These are phyloP conservation scores for Mycteria americana DNA, from an alignment of 2,797 vertebrate species.

Conservation along the genomic window DNA sequence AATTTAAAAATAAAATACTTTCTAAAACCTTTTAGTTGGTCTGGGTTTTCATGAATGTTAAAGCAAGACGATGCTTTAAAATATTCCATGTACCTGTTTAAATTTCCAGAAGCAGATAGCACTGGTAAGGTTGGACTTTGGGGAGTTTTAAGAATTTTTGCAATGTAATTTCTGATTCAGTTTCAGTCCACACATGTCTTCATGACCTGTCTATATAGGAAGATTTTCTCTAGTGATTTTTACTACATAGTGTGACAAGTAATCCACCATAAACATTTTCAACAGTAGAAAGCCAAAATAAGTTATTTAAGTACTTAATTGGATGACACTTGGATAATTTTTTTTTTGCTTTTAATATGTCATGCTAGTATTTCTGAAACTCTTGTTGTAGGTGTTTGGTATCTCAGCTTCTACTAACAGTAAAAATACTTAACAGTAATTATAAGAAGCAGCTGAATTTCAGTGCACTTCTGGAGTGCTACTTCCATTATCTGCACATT, in stretches of 20 bases:
- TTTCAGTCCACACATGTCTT: background rate
- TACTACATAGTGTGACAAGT: background rate
- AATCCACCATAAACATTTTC: background rate
- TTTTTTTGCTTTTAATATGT: background rate
- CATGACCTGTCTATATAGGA: background rate
- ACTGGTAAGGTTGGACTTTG: background rate
- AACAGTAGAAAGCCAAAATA: background rate
- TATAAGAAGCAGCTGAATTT: background rate
- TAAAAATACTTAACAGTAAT: background rate
- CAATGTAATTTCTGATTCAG: background rate
- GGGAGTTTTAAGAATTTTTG: background rate
- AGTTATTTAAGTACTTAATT: background rate
- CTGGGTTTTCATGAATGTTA: background rate
- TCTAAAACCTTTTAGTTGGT: background rate
- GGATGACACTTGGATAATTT: background rate
- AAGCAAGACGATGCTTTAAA: background rate
- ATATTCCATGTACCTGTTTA: background rate
- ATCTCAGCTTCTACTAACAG: background rate
- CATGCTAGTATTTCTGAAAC: background rate
- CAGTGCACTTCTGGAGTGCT: background rate
- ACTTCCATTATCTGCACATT: background rate
- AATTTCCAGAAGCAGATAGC: background rate
- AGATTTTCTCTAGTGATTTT: background rate
- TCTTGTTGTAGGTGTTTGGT: background rate
- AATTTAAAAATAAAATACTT: background rate